Conservation (phyloP, 1,140 invertebrate genomes). For the Melanaphis sacchari region DNA sequence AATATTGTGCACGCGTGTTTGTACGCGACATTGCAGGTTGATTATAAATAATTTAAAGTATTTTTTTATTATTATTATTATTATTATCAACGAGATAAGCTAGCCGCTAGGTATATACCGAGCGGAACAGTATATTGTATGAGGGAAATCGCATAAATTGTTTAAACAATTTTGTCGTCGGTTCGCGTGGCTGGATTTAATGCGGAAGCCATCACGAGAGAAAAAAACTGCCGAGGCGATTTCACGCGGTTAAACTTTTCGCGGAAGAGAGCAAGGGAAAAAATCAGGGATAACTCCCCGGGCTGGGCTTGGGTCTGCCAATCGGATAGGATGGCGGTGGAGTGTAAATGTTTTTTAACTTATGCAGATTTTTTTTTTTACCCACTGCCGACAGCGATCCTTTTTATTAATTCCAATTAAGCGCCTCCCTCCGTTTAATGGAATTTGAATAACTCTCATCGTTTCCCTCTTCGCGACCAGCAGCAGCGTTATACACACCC, state of each 20-base stretch:
- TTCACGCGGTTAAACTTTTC: slow-evolving; percentile 49
- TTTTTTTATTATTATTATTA: too few species aligned
- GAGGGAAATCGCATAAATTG: slow-evolving; percentile 3
- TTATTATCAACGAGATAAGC: neutral
- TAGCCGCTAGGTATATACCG: neutral
- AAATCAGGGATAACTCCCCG: slow-evolving; percentile 23
- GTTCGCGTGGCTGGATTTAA: neutral
- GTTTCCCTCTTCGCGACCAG: slow-evolving; percentile 20
- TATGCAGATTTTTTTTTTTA: slow-evolving; percentile 52
- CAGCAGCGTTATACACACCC: neutral
- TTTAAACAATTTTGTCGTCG: neutral
- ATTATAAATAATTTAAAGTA: neutral
- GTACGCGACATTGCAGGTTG: neutral
- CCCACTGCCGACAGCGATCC: slow-evolving; percentile 1
- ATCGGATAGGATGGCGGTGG: neutral
- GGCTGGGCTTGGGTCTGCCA: neutral
- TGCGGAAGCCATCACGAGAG: neutral
- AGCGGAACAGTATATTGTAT: neutral
- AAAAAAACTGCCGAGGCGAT: slow-evolving; percentile 13
- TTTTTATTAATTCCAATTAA: slow-evolving; percentile 56
- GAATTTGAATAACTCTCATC: slow-evolving; percentile 57
- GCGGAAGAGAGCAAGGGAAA: neutral
- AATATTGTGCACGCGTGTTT: neutral
- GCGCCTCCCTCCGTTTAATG: slow-evolving; percentile 51
- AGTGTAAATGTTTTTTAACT: slow-evolving; percentile 55